Base-by-base conservation (phyloP, 2,113 vertebrate species). In the Origma solitaria region DNA sequence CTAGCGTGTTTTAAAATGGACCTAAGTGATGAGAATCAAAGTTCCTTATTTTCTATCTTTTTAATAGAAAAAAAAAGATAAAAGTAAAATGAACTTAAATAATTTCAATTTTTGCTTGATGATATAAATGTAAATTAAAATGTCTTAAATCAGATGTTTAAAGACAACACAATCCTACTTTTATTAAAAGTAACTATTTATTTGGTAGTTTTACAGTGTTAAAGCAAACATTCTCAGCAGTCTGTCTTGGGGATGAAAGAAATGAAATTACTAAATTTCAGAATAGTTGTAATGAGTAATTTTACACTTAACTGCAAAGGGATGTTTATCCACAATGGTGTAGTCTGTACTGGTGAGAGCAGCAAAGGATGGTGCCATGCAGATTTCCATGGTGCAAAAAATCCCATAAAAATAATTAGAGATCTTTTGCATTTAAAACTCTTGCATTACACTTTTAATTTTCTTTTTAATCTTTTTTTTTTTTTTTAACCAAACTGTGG, bases 241-340 rank as follows among this genome's bases (percentile, higher is more conserved):
- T 91, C 56, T 91, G 56, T 87, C 81, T 89, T 75, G 73, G 40
- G 68, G 61, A 78, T 95, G 65, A 94, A 95, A 90, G 85, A 88
- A 88, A 70, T 69, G 21, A 80, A 86, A 95, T 88, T 50, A 69
- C 54, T 93, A 81, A 86, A 86, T 65, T 80, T 66, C 86, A 85
- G 78, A 82, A 76, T 15, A 75, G 30, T 62, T 93, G 81, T 82
- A 87, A 75, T 1, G 0, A 90, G 66, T 72, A 38, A 15, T 62
- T 95, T 72, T 88, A 53, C 42, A 38, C 73, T 90, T 69, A 77
- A 82, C 50, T 91, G 85, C 66, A 54, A 49, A 66, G 54, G 50
- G 58, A 28, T 80, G 64, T 92, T 90, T 80, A 54, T 82, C 77
- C 78, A 44, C 71, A 80, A 17, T 78, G 60, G 66, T 87, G 62